A percentile compares a stretch with the other conserved stretches of the same genome.
Conservation (phyloP, 2,888 invertebrate species). For the Lymantria dispar region DNA sequence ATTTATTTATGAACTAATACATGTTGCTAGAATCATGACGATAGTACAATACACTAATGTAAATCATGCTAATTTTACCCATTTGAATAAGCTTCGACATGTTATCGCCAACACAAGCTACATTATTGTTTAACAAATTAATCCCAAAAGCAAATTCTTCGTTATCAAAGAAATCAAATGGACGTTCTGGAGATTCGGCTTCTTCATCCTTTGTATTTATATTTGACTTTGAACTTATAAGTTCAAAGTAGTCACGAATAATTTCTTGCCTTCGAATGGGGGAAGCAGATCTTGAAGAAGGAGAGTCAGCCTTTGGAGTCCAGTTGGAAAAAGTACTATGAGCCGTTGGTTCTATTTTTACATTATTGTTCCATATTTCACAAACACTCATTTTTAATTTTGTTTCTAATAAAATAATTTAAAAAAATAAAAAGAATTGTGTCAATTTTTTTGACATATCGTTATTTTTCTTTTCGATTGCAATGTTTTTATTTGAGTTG, state of each 20-base stretch:
- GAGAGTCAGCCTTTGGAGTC: constrained; percentile 39
- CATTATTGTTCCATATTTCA: constrained; percentile 39
- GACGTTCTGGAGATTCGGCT: constrained; percentile 55
- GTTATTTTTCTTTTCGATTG: not conserved
- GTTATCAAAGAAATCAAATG: constrained; percentile 72
- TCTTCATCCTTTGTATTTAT: constrained; percentile 47
- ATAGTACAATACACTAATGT: too few species aligned
- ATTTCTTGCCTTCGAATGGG: constrained; percentile 53
- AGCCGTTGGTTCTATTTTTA: constrained; percentile 36
- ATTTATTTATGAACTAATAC: too few species aligned
- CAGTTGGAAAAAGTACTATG: constrained; percentile 43
- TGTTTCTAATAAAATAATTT: not conserved
- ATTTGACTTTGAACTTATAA: constrained; percentile 62
- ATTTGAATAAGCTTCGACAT: constrained; percentile 70
- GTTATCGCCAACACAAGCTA: constrained; percentile 72
- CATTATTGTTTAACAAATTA: constrained; percentile 69
- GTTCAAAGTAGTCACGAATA: constrained; percentile 59
- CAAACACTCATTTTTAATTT: constrained; percentile 44
- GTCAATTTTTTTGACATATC: not conserved
- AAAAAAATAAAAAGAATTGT: not conserved
- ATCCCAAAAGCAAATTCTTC: constrained; percentile 74
- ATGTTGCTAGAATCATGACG: too few species aligned
- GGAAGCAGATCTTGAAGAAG: constrained; percentile 51
- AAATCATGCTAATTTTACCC: constrained; percentile 43
- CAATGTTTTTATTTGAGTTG: too few species aligned